Percentiles rank a stretch among this genome's conserved stretches.
Evolutionary conservation across 1,140 invertebrate species (phyloP).

Genomic region (Babylonia areolata): DNA sequence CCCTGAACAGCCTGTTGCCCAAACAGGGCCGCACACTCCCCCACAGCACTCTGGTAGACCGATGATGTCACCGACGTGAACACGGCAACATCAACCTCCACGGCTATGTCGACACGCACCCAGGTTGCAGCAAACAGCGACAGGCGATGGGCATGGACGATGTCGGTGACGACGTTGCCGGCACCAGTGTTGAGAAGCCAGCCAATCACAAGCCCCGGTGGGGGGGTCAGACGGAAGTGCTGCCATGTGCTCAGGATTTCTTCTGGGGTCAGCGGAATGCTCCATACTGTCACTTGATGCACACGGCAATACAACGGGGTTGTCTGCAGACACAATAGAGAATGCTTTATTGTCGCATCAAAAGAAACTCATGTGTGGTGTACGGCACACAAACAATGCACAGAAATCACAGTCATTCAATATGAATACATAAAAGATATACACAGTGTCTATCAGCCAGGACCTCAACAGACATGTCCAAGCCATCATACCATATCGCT

Average conservation of each 20-base stretch:
- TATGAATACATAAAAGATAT: too few relatives aligned
- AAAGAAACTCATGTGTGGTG: too few relatives aligned
- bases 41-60: not conserved
- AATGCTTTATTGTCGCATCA: too few relatives aligned
- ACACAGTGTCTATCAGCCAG: too few relatives aligned
- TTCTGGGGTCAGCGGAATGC: slow-evolving; percentile 36
- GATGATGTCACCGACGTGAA: not conserved
- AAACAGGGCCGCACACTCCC: not conserved
- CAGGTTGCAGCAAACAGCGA: slow-evolving; percentile 31
- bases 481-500: too few relatives aligned
- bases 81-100: not conserved
- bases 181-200: slow-evolving; percentile 48
- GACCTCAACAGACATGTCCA: too few relatives aligned
- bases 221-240: slow-evolving; percentile 20
- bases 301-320: slow-evolving; percentile 31
- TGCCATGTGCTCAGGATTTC: slow-evolving; percentile 43
- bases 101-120: slow-evolving; percentile 16
- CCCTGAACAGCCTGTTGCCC: not conserved
- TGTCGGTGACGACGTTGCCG: slow-evolving; percentile 39
- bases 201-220: slow-evolving; percentile 34
- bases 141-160: slow-evolving; percentile 32
- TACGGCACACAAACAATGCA: too few relatives aligned
- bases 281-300: slow-evolving; percentile 48
- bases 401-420: too few relatives aligned
- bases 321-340: slow-evolving; percentile 13